Evolutionary conservation across 37 sponge, comb jelly and placozoan genomes (phyloP), one percentile per base, ranked within the genome.

Genomic region (Crambe crambe): DNA sequence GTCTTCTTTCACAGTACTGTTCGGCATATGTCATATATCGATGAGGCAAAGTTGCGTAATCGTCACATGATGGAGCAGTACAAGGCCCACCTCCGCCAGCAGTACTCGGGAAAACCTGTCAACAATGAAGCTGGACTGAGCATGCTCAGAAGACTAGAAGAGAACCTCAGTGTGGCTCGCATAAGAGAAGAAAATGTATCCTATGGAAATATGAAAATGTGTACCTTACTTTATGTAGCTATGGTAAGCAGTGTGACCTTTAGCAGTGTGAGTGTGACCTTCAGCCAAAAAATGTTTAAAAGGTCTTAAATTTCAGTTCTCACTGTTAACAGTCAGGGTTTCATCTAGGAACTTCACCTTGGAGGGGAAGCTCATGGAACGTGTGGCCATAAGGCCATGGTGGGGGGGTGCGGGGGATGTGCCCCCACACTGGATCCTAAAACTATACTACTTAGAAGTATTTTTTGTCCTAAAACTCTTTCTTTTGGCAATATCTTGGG

Each of bases 111-210:
- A 18, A 32, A 70, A 37, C 31, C 58, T 32, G 17, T 70, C 70
- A n/a, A 68, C 23, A 40, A 36, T 31, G 80, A 70, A 23, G 70
- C 34, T 78, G 79, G 82, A 31, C 69, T 93, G 72, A 72, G 62
- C 61, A 71, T 75, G 62, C 70, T 88, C 74, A 72, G 89, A 68
- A 64, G 86, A 44, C 59, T 85, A 42, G 86, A 93, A 35, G 89
- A 93, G 83, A 90, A 87, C 44, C 25, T 87, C 12, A 81, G 85
- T 40, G 86, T 94, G 30, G 95, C 95, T n/a, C 43, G 61, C 35
- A 78, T 78, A n/a, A 75, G 75, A 4, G 85, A 94, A 42, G 68
- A 90, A 56, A 66, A 73, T 67, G 79, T 67, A 66, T 66, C 66
- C 77, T 10, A 0, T 30, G 65, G 37, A 62, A 42, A 69, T 56